Conservation (phyloP, 2,113 vertebrate species). For the Tenebrosternarchus preto region DNA sequence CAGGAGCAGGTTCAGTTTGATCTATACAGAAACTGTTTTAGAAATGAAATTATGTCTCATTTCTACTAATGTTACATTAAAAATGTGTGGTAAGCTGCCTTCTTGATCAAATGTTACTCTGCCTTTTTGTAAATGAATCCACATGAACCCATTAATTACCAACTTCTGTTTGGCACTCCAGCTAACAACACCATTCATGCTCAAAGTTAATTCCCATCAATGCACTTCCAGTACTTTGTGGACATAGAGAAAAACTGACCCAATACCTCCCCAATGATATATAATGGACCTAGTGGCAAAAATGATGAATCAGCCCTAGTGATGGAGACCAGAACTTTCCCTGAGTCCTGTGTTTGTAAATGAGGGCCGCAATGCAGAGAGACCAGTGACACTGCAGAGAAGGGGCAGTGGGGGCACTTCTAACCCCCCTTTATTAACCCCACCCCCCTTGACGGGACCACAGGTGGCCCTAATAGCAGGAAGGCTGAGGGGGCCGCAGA, state of each 20-base stretch:
- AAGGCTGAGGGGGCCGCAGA: neutral
- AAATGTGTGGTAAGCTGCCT: neutral
- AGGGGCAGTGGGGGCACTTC: slow-evolving; percentile 23
- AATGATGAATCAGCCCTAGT: slow-evolving; percentile 57
- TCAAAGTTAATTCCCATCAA: neutral
- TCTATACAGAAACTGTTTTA: slow-evolving; percentile 18
- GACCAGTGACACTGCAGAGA: slow-evolving; percentile 64
- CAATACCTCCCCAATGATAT: slow-evolving; percentile 14
- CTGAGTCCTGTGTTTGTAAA: slow-evolving; percentile 57
- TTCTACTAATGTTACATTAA: neutral
- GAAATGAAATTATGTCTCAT: slow-evolving; percentile 5
- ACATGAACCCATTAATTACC: neutral
- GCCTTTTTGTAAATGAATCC: neutral
- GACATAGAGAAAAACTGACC: neutral
- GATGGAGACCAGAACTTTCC: slow-evolving; percentile 25
- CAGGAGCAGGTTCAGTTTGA: slow-evolving; percentile 2
- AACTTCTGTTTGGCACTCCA: neutral
- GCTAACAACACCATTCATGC: neutral
- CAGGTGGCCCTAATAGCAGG: slow-evolving; percentile 23
- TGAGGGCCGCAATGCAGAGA: slow-evolving; percentile 62
- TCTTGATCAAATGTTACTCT: neutral
- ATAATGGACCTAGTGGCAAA: slow-evolving; percentile 18
- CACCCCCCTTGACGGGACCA: neutral
- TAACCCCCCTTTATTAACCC: slow-evolving; percentile 35
- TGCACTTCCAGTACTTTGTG: neutral